Evolutionary conservation across 92 coral and sea anemone genomes (phyloP).

Genomic region (Umimayanthus kanabou): DNA sequence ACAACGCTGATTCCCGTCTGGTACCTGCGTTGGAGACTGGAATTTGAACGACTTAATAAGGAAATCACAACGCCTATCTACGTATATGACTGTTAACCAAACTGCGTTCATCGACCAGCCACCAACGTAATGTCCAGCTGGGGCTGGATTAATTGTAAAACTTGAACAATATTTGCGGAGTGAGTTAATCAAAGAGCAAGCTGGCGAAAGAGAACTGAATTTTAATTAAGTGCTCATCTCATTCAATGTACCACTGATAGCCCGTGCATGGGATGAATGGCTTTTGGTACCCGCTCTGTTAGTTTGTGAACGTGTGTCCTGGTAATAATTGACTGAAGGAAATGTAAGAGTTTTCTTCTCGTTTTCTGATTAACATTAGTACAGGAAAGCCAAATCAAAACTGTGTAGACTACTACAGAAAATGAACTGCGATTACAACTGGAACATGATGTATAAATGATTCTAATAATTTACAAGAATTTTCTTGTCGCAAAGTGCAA

Average conservation of each 20-base stretch:
- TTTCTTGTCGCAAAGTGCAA: not conserved
- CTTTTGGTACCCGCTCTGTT: not conserved
- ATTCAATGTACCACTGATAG: not conserved
- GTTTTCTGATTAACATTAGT: not conserved
- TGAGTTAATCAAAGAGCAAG: not conserved
- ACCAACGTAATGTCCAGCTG: not conserved
- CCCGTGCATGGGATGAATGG: too few species aligned
- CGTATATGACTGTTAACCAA: conserved; percentile 19
- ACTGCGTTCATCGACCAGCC: not conserved
- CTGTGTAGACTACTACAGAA: not conserved
- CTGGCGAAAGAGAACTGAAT: not conserved
- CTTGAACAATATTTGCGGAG: not conserved
- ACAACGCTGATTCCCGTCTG: conserved; percentile 92
- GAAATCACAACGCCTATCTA: conserved; percentile 1
- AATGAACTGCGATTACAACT: not conserved
- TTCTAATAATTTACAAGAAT: too few species aligned
- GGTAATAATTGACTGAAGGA: not conserved
- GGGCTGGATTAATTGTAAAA: not conserved
- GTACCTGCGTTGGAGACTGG: conserved; percentile 79
- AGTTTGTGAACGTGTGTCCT: not conserved
- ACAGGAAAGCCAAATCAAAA: not conserved
- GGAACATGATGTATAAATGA: not conserved
- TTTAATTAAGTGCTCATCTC: not conserved
- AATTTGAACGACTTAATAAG: conserved; percentile 49
- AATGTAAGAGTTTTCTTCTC: too few species aligned